These are phyloP conservation scores for Poecilobothrus nobilitatus DNA, from an alignment of 2,888 invertebrate genomes.

Conservation along the genomic window DNA sequence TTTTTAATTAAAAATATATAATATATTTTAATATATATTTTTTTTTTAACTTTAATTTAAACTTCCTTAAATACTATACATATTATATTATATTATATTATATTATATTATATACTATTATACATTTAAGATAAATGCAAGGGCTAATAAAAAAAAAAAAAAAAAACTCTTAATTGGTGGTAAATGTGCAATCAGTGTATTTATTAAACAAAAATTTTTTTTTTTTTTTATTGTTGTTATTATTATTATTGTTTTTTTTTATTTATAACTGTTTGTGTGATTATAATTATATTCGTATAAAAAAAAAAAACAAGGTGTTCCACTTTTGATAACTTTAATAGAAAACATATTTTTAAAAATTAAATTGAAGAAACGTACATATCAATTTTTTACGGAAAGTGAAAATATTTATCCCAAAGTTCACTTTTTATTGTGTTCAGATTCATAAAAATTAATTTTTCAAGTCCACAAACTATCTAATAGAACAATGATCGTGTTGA, in stretches of 20 bases:
- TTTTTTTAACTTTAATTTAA: constrained; percentile 24
- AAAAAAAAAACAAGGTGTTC: no score
- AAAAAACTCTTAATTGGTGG: constrained; percentile 2
- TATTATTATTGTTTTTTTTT: neutral
- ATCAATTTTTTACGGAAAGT: no score
- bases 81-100: neutral
- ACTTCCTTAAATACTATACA: neutral
- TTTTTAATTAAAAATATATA: no score
- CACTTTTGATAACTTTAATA: no score
- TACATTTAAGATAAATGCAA: neutral
- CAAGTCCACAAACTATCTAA: no score
- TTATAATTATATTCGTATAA: neutral
- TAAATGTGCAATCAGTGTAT: constrained; percentile 11
- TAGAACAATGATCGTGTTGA: no score
- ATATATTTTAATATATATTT: no score
- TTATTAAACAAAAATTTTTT: neutral
- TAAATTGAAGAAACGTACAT: no score
- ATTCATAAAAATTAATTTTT: no score
- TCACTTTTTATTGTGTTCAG: no score
- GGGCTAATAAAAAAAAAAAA: neutral
- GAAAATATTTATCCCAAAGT: no score
- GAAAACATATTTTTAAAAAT: no score
- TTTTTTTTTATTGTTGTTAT: neutral
- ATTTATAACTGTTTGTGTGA: neutral
- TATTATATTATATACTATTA: neutral